Evolutionary conservation across 2,797 vertebrate species (phyloP).

Genomic region (Chrysocyon brachyurus): DNA sequence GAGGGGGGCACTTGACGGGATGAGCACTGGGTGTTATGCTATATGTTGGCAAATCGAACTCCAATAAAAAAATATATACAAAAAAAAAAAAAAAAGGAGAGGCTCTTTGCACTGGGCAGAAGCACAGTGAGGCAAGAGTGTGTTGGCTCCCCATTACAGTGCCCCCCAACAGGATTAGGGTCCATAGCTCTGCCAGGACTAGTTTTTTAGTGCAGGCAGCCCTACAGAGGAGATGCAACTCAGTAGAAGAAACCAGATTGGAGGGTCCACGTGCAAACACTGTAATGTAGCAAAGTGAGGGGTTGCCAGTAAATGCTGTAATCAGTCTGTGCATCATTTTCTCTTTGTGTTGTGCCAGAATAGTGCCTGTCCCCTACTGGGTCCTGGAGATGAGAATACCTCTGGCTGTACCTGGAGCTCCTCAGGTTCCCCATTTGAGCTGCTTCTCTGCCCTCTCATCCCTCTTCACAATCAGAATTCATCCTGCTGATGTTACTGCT

Average conservation of each 20-base stretch:
- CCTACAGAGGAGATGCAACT: background rate
- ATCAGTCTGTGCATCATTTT: background rate
- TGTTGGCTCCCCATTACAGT: background rate
- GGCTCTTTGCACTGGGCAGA: background rate
- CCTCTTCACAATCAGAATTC: background rate
- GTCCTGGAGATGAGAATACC: accelerated
- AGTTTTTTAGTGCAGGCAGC: background rate
- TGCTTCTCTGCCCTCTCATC: background rate
- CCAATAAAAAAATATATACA: too few relatives aligned
- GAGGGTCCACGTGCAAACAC: background rate
- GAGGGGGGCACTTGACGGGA: too few relatives aligned
- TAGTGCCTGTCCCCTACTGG: background rate
- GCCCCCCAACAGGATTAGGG: background rate
- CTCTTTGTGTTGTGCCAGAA: background rate
- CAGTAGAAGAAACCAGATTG: background rate
- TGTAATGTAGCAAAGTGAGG: background rate
- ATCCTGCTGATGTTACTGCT: background rate
- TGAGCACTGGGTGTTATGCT: too few relatives aligned
- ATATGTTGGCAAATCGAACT: too few relatives aligned
- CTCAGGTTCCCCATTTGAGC: accelerated
- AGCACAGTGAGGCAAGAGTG: background rate
- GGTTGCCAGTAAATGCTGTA: background rate
- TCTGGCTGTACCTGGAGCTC: too few relatives aligned
- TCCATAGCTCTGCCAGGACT: background rate
- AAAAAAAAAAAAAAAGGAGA: background rate